Conservation (phyloP, 2,797 vertebrate genomes). For the Onychomys torridus region DNA sequence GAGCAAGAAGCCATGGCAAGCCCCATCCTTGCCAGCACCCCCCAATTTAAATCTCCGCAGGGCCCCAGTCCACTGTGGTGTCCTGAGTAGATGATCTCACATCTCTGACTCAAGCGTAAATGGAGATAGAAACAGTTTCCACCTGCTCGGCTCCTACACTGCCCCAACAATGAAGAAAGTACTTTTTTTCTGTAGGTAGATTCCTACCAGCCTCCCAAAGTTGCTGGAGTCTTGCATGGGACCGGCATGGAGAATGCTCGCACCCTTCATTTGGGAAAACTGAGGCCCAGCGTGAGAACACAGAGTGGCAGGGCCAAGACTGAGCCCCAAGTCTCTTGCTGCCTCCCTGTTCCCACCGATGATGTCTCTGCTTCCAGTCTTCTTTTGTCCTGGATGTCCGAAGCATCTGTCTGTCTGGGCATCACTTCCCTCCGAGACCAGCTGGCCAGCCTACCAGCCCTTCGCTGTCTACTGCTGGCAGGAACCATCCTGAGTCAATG, state of each 20-base stretch:
- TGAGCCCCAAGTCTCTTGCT: rapidly evolving
- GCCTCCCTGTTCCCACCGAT: not conserved
- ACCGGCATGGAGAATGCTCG: not conserved
- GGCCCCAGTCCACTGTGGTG: not conserved
- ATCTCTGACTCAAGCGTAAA: not conserved
- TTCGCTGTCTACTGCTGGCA: slow-evolving; percentile 42
- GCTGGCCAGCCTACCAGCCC: slow-evolving; percentile 34
- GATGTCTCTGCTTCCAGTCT: not conserved
- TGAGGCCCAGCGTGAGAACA: not conserved
- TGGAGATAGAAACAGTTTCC: not conserved
- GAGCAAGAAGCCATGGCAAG: not conserved
- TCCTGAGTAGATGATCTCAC: not conserved
- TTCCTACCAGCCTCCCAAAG: not conserved
- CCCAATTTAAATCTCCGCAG: not conserved
- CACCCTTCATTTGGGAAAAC: not conserved
- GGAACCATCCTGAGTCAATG: slow-evolving; percentile 37
- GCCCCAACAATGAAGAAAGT: not conserved
- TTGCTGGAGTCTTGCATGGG: rapidly evolving
- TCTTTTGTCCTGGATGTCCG: not conserved
- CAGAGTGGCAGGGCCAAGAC: not conserved
- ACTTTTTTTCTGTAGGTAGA: rapidly evolving
- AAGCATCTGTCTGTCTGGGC: slow-evolving; percentile 29
- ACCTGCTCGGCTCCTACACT: rapidly evolving
- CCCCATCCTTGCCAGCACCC: not conserved
- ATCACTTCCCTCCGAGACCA: not conserved